These are phyloP conservation scores for Diplodus sargus DNA, from an alignment of 2,797 vertebrate genomes.

Conservation along the genomic window DNA sequence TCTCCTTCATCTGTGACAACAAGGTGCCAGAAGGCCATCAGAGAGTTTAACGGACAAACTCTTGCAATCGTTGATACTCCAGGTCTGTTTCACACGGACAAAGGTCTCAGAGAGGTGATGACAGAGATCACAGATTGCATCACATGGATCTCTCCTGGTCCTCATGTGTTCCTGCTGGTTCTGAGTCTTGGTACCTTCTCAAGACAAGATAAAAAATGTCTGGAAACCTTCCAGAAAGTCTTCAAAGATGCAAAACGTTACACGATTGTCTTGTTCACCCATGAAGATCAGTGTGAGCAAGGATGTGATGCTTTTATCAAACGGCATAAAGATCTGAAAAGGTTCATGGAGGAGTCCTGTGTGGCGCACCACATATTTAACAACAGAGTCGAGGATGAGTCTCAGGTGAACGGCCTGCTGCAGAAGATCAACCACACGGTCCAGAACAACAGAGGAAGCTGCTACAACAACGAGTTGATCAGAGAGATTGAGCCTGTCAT, in stretches of 20 bases:
- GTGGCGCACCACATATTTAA: background rate
- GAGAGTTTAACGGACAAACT: background rate
- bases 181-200: background rate
- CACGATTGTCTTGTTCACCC: background rate
- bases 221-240: background rate
- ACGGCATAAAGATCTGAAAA: accelerated
- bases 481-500: background rate
- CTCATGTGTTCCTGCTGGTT: constrained; percentile 1
- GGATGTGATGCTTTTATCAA: background rate
- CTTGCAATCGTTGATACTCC: background rate
- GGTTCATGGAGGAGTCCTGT: background rate
- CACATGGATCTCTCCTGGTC: accelerated
- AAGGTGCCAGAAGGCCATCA: background rate
- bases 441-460: background rate
- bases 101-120: background rate
- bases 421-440: background rate
- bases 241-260: background rate
- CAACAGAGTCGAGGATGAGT: background rate
- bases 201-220: background rate
- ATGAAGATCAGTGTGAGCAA: background rate
- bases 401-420: background rate
- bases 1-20: background rate
- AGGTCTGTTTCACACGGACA: background rate
- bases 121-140: background rate
- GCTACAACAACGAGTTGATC: background rate